Percentiles rank a stretch among this genome's conserved stretches.
These are phyloP conservation scores for Myrmophylax atrothorax DNA, from an alignment of 2,113 vertebrate species.

Conservation along the genomic window DNA sequence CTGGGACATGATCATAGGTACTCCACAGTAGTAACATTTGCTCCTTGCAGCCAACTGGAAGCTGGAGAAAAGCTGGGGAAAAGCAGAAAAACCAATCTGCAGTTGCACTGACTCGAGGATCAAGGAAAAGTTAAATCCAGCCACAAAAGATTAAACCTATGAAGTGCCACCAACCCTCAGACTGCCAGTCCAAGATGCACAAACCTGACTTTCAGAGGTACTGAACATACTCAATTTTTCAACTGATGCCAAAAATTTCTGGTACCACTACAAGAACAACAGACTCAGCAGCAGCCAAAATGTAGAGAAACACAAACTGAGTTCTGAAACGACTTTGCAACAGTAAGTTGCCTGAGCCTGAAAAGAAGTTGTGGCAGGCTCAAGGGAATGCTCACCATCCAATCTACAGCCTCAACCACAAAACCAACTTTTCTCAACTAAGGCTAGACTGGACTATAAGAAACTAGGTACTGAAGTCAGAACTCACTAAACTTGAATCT, in stretches of 20 bases:
- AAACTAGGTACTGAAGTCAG: not conserved
- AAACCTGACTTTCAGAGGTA: not conserved
- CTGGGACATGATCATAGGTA: not conserved
- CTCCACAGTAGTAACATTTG: not conserved
- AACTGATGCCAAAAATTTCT: not conserved
- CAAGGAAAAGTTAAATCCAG: not conserved
- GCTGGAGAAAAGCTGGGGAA: not conserved
- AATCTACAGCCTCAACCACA: not conserved
- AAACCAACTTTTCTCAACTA: not conserved
- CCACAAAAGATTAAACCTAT: not conserved
- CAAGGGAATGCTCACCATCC: accelerated
- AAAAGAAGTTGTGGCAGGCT: not conserved
- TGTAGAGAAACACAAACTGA: not conserved
- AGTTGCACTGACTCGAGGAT: not conserved
- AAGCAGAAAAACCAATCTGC: not conserved
- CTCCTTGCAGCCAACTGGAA: not conserved
- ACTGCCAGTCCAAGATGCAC: not conserved
- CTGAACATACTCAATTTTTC: not conserved
- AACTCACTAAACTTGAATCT: not conserved
- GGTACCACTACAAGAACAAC: not conserved
- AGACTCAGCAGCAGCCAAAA: not conserved
- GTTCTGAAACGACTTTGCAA: not conserved
- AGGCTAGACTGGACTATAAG: not conserved
- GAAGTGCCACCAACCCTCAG: not conserved
- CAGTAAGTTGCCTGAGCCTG: not conserved